Conservation (phyloP, 2,113 vertebrate genomes). For the Ciconia stormi region DNA sequence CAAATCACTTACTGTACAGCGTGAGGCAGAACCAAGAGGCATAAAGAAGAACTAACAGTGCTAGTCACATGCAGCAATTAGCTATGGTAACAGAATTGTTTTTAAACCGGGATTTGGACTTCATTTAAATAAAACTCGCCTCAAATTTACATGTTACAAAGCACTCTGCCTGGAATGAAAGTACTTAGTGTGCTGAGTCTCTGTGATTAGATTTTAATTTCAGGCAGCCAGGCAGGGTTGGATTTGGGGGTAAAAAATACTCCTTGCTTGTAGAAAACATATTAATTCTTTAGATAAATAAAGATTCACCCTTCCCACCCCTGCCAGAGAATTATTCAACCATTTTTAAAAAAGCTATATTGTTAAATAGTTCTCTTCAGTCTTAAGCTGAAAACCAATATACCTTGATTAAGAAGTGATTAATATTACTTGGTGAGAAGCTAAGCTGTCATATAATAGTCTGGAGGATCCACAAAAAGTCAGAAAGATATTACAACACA, state of each 20-base stretch:
- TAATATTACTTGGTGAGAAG: slow-evolving; percentile 64
- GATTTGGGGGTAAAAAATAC: background rate
- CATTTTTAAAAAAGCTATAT: background rate
- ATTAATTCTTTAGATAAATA: slow-evolving; percentile 38
- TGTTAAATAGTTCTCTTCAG: slow-evolving; percentile 50
- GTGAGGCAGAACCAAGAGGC: slow-evolving; percentile 23
- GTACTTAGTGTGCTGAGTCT: slow-evolving; percentile 11
- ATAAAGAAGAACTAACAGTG: slow-evolving; percentile 42
- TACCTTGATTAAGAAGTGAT: slow-evolving; percentile 48
- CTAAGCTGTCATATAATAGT: slow-evolving; percentile 65
- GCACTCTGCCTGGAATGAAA: slow-evolving; percentile 19
- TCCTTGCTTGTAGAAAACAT: slow-evolving; percentile 31
- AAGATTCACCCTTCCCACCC: background rate
- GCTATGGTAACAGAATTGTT: slow-evolving; percentile 64
- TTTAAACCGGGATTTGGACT: slow-evolving; percentile 50
- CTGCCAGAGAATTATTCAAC: background rate
- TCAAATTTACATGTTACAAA: slow-evolving; percentile 54
- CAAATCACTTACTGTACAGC: slow-evolving; percentile 33
- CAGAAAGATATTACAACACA: slow-evolving; percentile 51
- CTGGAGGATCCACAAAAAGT: slow-evolving; percentile 46
- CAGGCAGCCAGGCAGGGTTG: background rate
- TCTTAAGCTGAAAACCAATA: slow-evolving; percentile 59
- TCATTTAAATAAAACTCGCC: slow-evolving; percentile 59
- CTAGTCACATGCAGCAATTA: slow-evolving; percentile 61
- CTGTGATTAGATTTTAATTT: slow-evolving; percentile 62